phyloP scores from a whole-genome alignment of 2,113 vertebrate species.

The Vanacampus margaritifer region DNA sequence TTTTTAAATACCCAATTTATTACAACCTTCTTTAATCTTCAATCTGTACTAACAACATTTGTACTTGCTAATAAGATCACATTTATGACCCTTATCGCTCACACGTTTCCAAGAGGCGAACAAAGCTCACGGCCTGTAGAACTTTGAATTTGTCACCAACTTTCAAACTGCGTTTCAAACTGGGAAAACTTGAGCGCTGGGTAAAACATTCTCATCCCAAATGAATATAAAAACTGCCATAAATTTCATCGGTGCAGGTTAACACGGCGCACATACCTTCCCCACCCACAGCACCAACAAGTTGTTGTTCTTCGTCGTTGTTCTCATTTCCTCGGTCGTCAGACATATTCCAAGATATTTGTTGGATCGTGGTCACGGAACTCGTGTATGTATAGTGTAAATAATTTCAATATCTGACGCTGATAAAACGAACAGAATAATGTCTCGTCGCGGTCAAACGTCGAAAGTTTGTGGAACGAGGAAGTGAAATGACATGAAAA shows the following conservation, averaged over 20 bases:
- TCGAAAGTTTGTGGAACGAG: slow-evolving; percentile 26
- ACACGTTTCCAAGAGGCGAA: too few species aligned
- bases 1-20: too few species aligned
- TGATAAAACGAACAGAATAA: neutral
- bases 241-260: neutral
- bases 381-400: neutral
- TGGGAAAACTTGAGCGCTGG: neutral
- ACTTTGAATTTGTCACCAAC: neutral
- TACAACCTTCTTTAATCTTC: too few species aligned
- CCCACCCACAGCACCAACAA: slow-evolving; percentile 58
- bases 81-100: too few species aligned
- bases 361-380: neutral
- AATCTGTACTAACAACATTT: too few species aligned
- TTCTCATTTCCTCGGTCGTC: slow-evolving; percentile 31
- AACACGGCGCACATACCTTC: slow-evolving; percentile 55
- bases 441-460: neutral
- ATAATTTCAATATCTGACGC: neutral
- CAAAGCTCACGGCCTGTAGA: neutral
- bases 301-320: slow-evolving; percentile 16
- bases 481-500: slow-evolving; percentile 57
- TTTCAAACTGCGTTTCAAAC: neutral
- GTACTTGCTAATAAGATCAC: too few species aligned
- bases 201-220: neutral
- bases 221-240: neutral
- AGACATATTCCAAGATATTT: slow-evolving; percentile 47